These are phyloP conservation scores for Gadus chalcogrammus DNA, from an alignment of 2,113 vertebrate genomes.

Conservation along the genomic window DNA sequence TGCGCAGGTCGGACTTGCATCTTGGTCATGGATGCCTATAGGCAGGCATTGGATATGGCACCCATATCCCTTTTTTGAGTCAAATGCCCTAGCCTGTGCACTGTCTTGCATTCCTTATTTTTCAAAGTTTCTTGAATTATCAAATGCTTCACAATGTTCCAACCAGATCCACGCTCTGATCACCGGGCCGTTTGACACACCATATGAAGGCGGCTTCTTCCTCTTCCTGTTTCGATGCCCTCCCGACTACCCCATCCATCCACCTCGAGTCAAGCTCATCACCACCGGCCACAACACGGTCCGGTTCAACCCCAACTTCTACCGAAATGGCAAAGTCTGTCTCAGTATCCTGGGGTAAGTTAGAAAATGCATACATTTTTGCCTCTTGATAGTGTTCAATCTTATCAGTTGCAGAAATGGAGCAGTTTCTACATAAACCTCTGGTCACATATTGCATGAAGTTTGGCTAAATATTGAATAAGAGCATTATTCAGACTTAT, in stretches of 20 bases:
- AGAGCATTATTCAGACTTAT: no score
- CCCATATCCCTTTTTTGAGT: no score
- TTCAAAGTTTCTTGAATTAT: no score
- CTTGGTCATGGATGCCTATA: no score
- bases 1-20: no score
- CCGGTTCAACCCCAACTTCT: conserved; percentile 99
- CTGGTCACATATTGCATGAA: no score
- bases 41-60: no score
- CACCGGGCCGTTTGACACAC: conserved; percentile 97
- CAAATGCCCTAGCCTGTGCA: not conserved
- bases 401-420: no score
- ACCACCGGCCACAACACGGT: conserved; percentile 98
- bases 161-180: conserved; percentile 97
- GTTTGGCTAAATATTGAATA: no score
- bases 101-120: not conserved
- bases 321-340: conserved; percentile 98
- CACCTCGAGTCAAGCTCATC: conserved; percentile 95
- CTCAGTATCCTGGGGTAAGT: conserved; percentile 97
- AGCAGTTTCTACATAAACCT: no score
- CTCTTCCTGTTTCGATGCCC: conserved; percentile 99
- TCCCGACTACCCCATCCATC: conserved; percentile 98
- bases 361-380: not conserved
- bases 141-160: conserved; percentile 3
- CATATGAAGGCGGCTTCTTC: conserved; percentile 98
- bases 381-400: no score